A percentile compares a stretch with the other conserved stretches of the same genome.
Conservation (phyloP, 2,888 invertebrate genomes). For the Octonoba sinensis region DNA sequence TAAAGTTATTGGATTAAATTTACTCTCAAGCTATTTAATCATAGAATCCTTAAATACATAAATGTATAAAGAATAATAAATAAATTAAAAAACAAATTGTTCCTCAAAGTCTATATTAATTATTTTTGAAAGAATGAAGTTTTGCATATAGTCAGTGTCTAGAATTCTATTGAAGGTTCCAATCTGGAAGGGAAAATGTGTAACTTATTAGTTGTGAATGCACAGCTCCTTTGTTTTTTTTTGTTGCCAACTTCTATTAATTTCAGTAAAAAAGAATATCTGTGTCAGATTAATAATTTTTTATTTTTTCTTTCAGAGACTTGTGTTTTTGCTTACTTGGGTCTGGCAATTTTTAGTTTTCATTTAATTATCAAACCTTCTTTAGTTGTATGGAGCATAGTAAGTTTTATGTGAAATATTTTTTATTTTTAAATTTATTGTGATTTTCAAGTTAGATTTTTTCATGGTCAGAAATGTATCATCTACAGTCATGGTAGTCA, state of each 20-base stretch:
- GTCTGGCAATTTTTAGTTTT: slow-evolving; percentile 94
- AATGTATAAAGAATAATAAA: too few species aligned
- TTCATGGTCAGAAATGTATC: neutral
- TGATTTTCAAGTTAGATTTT: neutral
- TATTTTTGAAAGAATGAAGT: too few species aligned
- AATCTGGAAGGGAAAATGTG: neutral
- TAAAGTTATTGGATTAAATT: too few species aligned
- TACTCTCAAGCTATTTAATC: too few species aligned
- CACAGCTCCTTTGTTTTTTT: neutral
- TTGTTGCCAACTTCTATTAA: too few species aligned
- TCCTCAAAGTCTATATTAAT: too few species aligned
- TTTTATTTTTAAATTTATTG: neutral
- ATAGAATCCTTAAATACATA: too few species aligned
- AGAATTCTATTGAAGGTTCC: too few species aligned
- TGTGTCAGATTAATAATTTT: neutral
- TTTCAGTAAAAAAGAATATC: too few species aligned
- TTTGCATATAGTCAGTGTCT: too few species aligned
- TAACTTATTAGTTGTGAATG: neutral
- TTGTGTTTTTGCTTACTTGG: slow-evolving; percentile 98
- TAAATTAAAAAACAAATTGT: too few species aligned
- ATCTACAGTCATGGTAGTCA: too few species aligned
- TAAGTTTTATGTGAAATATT: slow-evolving; percentile 68
- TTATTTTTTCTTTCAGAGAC: slow-evolving; percentile 79
- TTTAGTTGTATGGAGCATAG: slow-evolving; percentile 93
- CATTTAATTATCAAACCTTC: slow-evolving; percentile 88